phyloP scores from a whole-genome alignment of 2,888 invertebrate species.

The Litoditis marina region DNA sequence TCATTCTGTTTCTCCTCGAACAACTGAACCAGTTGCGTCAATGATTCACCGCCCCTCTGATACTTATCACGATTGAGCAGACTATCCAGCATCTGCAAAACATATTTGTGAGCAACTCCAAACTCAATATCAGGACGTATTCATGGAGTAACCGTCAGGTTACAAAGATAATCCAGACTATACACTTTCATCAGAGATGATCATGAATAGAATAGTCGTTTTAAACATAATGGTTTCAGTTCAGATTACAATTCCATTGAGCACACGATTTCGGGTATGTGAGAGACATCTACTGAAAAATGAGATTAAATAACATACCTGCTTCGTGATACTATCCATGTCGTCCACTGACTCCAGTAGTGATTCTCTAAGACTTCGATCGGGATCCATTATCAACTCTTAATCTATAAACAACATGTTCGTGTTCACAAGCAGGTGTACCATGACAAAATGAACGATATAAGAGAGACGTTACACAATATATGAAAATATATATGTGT shows the following conservation, averaged over 20 bases:
- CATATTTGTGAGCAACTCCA: neutral
- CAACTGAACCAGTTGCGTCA: slow-evolving; percentile 25
- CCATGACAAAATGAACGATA: too few species aligned
- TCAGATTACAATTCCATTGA: too few species aligned
- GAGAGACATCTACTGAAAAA: neutral
- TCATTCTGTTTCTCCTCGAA: slow-evolving; percentile 35
- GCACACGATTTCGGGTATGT: too few species aligned
- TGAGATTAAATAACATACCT: slow-evolving; percentile 17
- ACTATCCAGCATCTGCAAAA: slow-evolving; percentile 39
- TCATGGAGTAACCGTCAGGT: neutral
- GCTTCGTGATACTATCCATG: slow-evolving; percentile 39
- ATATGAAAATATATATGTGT: too few species aligned
- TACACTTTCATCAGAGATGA: too few species aligned
- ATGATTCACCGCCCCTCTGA: slow-evolving; percentile 20
- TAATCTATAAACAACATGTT: too few species aligned
- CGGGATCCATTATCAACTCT: slow-evolving; percentile 10
- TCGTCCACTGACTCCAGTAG: slow-evolving; percentile 41
- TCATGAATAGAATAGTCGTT: too few species aligned
- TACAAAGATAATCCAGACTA: neutral
- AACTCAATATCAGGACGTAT: neutral
- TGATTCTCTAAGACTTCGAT: slow-evolving; percentile 36
- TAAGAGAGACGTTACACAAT: too few species aligned
- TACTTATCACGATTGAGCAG: slow-evolving; percentile 34
- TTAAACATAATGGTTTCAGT: too few species aligned
- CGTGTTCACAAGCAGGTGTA: too few species aligned